Evolutionary conservation across 2,797 vertebrate species (phyloP).

Genomic region (Philypnodon macrostomus): DNA sequence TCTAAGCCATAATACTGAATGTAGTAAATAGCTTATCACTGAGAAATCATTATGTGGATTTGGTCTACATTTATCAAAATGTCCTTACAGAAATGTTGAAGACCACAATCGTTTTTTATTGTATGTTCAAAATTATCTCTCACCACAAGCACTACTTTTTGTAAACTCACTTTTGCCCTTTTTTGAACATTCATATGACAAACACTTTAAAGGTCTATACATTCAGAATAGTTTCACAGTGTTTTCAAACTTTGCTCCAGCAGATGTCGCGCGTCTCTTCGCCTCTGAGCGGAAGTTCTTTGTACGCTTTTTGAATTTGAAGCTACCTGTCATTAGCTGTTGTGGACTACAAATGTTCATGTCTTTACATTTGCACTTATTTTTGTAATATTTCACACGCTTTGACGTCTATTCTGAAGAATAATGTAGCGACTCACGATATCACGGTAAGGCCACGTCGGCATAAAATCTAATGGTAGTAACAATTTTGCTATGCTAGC

Average conservation of each 20-base stretch:
- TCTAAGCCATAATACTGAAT: no score
- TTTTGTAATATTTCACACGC: neutral
- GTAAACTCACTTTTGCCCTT: no score
- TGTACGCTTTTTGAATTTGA: conserved; percentile 56
- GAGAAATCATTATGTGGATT: no score
- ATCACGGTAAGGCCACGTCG: conserved; percentile 38
- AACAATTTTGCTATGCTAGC: conserved; percentile 31
- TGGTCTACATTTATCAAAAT: no score
- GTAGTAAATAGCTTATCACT: no score
- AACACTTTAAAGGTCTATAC: no score
- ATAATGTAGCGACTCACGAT: conserved; percentile 26
- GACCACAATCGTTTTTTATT: no score
- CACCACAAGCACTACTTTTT: no score
- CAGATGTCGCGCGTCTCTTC: conserved; percentile 27
- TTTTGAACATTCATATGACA: no score
- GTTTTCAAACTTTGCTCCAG: neutral
- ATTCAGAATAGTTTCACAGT: no score
- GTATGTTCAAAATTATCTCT: no score
- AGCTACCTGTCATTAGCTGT: conserved; percentile 18
- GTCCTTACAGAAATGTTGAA: no score
- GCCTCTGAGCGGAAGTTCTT: conserved; percentile 45
- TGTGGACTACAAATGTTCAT: neutral
- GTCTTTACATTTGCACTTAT: neutral
- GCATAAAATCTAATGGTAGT: conserved; percentile 14
- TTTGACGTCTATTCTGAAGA: neutral